Evolutionary conservation across 2,888 invertebrate genomes (phyloP).

Genomic region (Drosophila testacea): DNA sequence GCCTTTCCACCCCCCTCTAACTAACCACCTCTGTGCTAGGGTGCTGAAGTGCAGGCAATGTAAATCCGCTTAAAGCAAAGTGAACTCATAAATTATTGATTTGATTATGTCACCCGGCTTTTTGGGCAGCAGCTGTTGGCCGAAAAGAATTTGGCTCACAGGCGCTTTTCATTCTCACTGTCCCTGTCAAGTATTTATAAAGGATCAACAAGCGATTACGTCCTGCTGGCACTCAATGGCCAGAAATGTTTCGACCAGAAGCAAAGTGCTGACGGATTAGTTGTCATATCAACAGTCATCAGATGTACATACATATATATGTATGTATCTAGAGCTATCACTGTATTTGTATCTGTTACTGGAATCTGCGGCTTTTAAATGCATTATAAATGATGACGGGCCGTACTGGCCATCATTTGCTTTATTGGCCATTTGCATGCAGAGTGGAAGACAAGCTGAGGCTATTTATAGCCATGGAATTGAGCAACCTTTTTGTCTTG

Average conservation of each 20-base stretch:
- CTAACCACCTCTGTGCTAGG: not conserved
- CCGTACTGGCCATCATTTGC: constrained; percentile 33
- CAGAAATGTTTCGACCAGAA: not conserved
- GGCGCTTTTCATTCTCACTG: constrained; percentile 15
- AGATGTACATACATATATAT: constrained; percentile 22
- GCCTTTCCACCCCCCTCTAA: constrained; percentile 10
- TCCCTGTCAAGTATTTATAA: constrained; percentile 66
- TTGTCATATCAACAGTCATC: constrained; percentile 41
- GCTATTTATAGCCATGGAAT: constrained; percentile 53
- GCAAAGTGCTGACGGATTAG: constrained; percentile 67
- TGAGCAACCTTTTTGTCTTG: constrained; percentile 15
- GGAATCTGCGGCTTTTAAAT: constrained; percentile 55
- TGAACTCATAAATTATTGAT: constrained; percentile 80
- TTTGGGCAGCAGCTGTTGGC: constrained; percentile 45
- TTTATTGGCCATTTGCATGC: constrained; percentile 64
- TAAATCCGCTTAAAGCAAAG: constrained; percentile 77
- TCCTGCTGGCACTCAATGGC: constrained; percentile 63
- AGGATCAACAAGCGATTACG: constrained; percentile 81
- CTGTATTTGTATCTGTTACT: constrained; percentile 15
- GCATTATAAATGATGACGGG: constrained; percentile 66
- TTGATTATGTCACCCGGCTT: constrained; percentile 74
- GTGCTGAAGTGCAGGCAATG: constrained; percentile 70
- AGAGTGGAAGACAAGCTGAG: constrained; percentile 23
- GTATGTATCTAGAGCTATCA: constrained; percentile 3
- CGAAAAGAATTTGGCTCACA: constrained; percentile 44